phyloP scores from a whole-genome alignment of 53 echinoderm and acorn worm species.

The Apostichopus leukothele region DNA sequence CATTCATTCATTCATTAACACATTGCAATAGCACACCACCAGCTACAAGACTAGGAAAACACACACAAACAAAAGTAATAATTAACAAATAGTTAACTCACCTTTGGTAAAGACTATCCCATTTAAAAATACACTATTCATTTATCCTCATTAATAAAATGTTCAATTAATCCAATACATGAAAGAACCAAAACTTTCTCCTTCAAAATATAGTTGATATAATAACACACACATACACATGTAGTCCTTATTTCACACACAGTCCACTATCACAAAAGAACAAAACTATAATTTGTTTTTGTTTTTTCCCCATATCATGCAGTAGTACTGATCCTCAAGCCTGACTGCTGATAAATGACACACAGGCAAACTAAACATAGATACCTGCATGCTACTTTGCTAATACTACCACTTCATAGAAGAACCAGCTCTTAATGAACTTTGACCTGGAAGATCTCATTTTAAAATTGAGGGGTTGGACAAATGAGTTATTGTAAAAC shows the following conservation, averaged over 20 bases:
- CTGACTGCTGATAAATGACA: background rate
- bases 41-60: too few species aligned
- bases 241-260: background rate
- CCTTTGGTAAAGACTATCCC: constrained; percentile 34
- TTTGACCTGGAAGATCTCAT: constrained; percentile 32
- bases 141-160: background rate
- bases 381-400: background rate
- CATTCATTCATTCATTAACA: too few species aligned
- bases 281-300: background rate
- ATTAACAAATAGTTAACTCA: background rate
- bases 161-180: background rate
- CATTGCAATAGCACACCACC: too few species aligned
- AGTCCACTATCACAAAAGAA: background rate
- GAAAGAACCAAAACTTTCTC: background rate
- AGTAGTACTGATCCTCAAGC: background rate
- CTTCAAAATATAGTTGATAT: background rate
- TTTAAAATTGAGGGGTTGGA: background rate
- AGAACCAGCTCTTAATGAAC: background rate
- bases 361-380: background rate
- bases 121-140: background rate
- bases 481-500: constrained; percentile 7
- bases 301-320: background rate
- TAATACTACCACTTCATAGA: background rate
- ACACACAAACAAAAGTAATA: too few species aligned
- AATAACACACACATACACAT: background rate